Conservation (phyloP, 2,113 vertebrate species). For the Cyprinodon variegatus region DNA sequence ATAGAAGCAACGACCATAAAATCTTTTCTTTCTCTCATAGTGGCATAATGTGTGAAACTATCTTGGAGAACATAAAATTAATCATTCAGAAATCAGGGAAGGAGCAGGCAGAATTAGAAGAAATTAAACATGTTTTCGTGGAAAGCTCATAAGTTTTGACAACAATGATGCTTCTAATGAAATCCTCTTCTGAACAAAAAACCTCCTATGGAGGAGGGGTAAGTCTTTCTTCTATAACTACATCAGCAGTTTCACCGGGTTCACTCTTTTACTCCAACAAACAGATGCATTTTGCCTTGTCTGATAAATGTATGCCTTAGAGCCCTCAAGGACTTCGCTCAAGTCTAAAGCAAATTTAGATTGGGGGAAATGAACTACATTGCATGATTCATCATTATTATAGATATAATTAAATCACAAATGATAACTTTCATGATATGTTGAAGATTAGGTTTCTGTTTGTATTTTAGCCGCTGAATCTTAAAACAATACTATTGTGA, state of each 20-base stretch:
- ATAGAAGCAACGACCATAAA: no score
- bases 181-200: background rate
- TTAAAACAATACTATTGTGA: background rate
- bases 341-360: background rate
- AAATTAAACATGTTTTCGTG: background rate
- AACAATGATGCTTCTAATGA: background rate
- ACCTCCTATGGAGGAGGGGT: background rate
- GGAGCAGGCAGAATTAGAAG: no score
- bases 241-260: background rate
- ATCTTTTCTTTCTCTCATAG: no score
- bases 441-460: background rate
- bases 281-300: background rate
- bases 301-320: background rate
- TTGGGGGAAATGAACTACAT: constrained; percentile 3
- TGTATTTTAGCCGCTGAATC: background rate
- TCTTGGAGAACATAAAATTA: background rate
- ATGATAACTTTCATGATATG: constrained; percentile 11
- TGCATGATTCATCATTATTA: constrained; percentile 28
- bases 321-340: background rate
- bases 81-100: background rate
- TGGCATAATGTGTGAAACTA: background rate
- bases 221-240: background rate
- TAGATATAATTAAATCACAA: constrained; percentile 15
- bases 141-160: background rate
- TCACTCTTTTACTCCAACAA: background rate